Base-by-base conservation (phyloP, 2,888 invertebrate species). In the Cremastinae sp. region DNA sequence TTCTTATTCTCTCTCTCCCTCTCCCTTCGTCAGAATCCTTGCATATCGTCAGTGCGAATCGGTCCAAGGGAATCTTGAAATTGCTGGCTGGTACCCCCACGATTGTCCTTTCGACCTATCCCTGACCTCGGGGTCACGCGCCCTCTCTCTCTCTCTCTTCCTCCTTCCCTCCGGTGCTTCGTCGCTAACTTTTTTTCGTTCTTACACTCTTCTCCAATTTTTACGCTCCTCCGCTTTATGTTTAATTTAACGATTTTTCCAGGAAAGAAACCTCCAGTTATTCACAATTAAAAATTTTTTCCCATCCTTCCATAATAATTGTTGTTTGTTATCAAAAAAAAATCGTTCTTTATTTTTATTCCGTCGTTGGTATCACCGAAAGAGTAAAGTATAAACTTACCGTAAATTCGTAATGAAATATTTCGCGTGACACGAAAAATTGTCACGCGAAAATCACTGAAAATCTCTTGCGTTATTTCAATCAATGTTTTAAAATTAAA, bases 101-200 rank as follows among this genome's bases (percentile, higher is more conserved):
- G 49, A 41, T 34, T 71, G 75, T 20, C 65, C 71, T 75, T 71
- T 71, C 61, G 75, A 66, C 75, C 75, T 71, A 71, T 75, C 8
- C 43, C 5, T 56, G 54, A 66, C 65, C 70, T 54, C 38, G 54
- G 41, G 66, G 59, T 66, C 75, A 59, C 10, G 34, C n/a, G 18
- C 18, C 10, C 47, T 9, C 9, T 4, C n/a, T 47, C 54, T 34
- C 34, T 7, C 7, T 58, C 51, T 10, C 10, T 14, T 45, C n/a
- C 28, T 45, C 8, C 34, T 20, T 12, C 28, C 8, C 14, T 28
- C 28, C 2, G 28, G 28, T 5, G 28, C 28, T 28, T 28, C 28
- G 28, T 28, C 28, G 28, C 28, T 5, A 2, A 28, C 5, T n/a
- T 28, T 28, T 28, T 28, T 28, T 5, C 28, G 28, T 28, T 5